phyloP scores from a whole-genome alignment of 2,888 invertebrate genomes.

The Apoda limacodes region DNA sequence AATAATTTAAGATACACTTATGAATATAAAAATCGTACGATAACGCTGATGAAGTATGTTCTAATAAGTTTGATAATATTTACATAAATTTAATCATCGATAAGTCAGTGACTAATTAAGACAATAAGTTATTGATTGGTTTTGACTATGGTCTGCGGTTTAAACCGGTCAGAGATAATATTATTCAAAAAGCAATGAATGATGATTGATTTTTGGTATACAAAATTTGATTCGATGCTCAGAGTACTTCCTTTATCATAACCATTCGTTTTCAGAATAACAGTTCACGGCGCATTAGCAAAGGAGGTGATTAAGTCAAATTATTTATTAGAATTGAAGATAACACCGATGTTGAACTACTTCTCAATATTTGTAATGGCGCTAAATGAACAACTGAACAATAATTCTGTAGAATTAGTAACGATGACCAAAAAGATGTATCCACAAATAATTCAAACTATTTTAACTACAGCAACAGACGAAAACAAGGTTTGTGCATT shows the following conservation, averaged over 20 bases:
- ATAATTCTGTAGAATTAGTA: constrained; percentile 27
- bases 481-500: constrained; percentile 56
- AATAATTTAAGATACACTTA: neutral
- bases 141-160: too few species aligned
- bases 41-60: too few species aligned
- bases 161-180: too few species aligned
- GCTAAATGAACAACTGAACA: constrained; percentile 37
- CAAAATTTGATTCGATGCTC: too few species aligned
- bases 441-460: constrained; percentile 31
- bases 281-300: constrained; percentile 54
- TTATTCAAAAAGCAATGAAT: too few species aligned
- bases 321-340: constrained; percentile 45
- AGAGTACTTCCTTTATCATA: too few species aligned
- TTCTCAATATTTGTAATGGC: constrained; percentile 35
- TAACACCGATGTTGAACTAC: constrained; percentile 42
- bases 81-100: too few species aligned
- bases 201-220: too few species aligned
- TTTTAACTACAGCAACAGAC: constrained; percentile 42
- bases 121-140: too few species aligned
- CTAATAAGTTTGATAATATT: too few species aligned
- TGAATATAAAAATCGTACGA: neutral
- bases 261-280: too few species aligned
- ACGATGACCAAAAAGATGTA: constrained; percentile 33
- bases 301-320: constrained; percentile 58
- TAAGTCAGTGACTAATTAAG: too few species aligned